phyloP scores from a whole-genome alignment of 2,888 invertebrate genomes.

The Thymelicus lineola region DNA sequence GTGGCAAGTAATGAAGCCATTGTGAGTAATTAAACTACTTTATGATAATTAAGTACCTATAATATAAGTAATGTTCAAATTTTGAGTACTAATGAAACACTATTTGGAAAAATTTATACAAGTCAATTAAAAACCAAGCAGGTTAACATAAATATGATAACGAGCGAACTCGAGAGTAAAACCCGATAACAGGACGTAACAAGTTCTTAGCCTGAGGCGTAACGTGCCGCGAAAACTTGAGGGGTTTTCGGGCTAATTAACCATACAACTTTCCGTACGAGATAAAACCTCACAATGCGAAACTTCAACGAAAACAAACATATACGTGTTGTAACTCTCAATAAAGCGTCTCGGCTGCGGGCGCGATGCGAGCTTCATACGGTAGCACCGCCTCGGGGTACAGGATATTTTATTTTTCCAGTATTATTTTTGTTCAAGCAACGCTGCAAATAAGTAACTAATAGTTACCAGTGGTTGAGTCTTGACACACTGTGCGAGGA shows the following conservation, averaged over 20 bases:
- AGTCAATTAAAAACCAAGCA: slow-evolving; percentile 7
- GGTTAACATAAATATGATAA: slow-evolving; percentile 39
- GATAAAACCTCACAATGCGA: slow-evolving; percentile 62
- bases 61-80: too few relatives aligned
- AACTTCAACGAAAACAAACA: slow-evolving; percentile 56
- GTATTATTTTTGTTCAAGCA: slow-evolving; percentile 4
- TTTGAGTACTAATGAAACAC: too few relatives aligned
- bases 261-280: slow-evolving; percentile 63
- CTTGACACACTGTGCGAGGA: too few relatives aligned
- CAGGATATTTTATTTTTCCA: slow-evolving; percentile 23
- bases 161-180: slow-evolving; percentile 49
- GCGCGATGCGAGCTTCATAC: slow-evolving; percentile 25
- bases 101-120: not conserved
- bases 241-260: slow-evolving; percentile 72
- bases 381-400: slow-evolving; percentile 22
- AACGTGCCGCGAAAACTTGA: slow-evolving; percentile 71
- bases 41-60: too few relatives aligned
- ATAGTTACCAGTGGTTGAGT: too few relatives aligned
- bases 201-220: slow-evolving; percentile 67
- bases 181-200: slow-evolving; percentile 61
- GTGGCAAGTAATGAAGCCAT: too few relatives aligned
- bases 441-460: not conserved
- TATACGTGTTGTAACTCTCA: slow-evolving; percentile 51
- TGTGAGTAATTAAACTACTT: too few relatives aligned
- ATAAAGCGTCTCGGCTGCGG: slow-evolving; percentile 20